phyloP scores from a whole-genome alignment of 2,113 vertebrate genomes.

The Triplophysa siluroides region DNA sequence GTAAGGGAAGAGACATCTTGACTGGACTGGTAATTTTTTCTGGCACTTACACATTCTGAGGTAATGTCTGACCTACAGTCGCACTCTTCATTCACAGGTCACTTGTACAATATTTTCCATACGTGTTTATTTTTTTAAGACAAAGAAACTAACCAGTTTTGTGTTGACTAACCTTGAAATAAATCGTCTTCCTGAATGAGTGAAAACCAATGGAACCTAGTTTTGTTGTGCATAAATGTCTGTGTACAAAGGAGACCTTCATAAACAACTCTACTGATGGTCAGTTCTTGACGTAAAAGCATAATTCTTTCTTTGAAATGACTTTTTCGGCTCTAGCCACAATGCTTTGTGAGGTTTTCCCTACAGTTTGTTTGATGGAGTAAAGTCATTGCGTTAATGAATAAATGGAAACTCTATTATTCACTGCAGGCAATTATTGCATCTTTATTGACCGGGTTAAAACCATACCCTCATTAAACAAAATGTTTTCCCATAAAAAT shows the following conservation, averaged over 20 bases:
- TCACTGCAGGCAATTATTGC: slow-evolving; percentile 60
- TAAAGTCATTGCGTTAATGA: slow-evolving; percentile 54
- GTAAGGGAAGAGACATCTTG: neutral
- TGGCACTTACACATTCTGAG: slow-evolving; percentile 40
- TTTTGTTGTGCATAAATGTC: neutral
- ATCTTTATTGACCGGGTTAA: slow-evolving; percentile 66
- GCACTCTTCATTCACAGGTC: slow-evolving; percentile 42
- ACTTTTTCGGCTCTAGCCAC: slow-evolving; percentile 1
- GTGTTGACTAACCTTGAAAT: neutral
- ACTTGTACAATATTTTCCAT: neutral
- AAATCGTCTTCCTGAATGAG: neutral
- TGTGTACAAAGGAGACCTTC: slow-evolving; percentile 7
- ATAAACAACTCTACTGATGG: slow-evolving; percentile 28
- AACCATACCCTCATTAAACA: slow-evolving; percentile 58
- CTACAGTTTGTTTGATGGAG: slow-evolving; percentile 44
- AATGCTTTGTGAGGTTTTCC: slow-evolving; percentile 40
- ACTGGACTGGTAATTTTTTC: slow-evolving; percentile 11
- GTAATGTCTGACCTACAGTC: slow-evolving; percentile 51
- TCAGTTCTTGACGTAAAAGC: slow-evolving; percentile 24
- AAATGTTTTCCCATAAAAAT: slow-evolving; percentile 53
- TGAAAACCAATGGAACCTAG: slow-evolving; percentile 8
- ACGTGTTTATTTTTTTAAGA: too few species aligned
- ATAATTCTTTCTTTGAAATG: slow-evolving; percentile 21
- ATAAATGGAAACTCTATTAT: slow-evolving; percentile 66
- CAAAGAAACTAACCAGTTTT: neutral